Evolutionary conservation across 1,140 invertebrate genomes (phyloP), one percentile per base, ranked within the genome.

Genomic region (Zaprionus davidi): DNA sequence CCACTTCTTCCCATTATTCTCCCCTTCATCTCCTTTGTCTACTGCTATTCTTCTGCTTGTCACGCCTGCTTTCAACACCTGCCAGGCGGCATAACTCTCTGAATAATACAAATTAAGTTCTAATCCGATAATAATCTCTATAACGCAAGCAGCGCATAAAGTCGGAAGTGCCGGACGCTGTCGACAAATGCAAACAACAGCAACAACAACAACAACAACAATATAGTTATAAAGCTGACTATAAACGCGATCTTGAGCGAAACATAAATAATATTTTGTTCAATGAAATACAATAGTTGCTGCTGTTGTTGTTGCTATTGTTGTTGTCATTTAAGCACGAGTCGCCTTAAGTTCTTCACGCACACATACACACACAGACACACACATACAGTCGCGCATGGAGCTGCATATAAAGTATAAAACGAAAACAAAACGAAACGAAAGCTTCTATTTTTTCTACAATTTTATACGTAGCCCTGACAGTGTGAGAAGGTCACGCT

Each of bases 401-500:
- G 82, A 88, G 81, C 81, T 88, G 84, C 84, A 90, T 90, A 90
- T 87, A 90, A 90, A 82, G 82, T 90, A 83, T 86, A 91, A 78
- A 82, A 77, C 79, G 36, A 46, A 44, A 46, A 46, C 41, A 46
- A 46, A 46, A 46, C 41, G 41, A 46, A 46, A 46, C 41, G 65
- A 81, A 90, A 92, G 90, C 90, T 92, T 92, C 87, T 91, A 72
- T 88, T 78, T 87, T 83, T 83, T 46, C 71, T 86, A 85, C 76
- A 70, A 76, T 79, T 84, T 88, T 84, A 85, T 90, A 77, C 76
- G 85, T 82, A 92, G 91, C 91, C 91, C 82, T 92, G 91, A 92
- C 91, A 92, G 91, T 92, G 91, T 92, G 91, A 92, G 91, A 92
- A 92, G 91, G 91, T 92, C 91, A 92, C 78, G 68, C 68, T 70